phyloP scores from a whole-genome alignment of 2,888 invertebrate species.

The Apoda limacodes region DNA sequence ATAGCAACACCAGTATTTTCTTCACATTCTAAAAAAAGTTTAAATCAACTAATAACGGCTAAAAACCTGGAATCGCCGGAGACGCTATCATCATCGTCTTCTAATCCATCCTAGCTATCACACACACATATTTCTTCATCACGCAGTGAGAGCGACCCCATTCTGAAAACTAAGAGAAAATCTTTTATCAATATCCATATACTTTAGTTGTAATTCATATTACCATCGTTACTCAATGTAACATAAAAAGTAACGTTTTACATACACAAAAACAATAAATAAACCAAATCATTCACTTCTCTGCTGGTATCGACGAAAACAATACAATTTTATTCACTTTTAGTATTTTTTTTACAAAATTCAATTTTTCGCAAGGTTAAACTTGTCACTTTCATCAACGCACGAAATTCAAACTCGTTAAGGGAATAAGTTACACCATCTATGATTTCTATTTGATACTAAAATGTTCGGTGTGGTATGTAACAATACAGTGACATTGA shows the following conservation, averaged over 20 bases:
- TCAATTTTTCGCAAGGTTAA: constrained; percentile 2
- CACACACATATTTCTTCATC: constrained; percentile 3
- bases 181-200: constrained; percentile 2
- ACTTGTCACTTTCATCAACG: constrained; percentile 4
- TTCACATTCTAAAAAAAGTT: constrained; percentile 6
- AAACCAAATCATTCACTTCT: constrained; percentile 3
- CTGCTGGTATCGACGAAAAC: constrained; percentile 5
- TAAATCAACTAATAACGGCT: constrained; percentile 4
- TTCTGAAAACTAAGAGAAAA: constrained; percentile 3
- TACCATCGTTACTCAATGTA: constrained; percentile 2
- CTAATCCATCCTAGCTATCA: constrained; percentile 6
- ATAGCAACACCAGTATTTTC: constrained; percentile 5
- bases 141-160: constrained; percentile 1
- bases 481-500: constrained; percentile 9
- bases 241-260: constrained; percentile 5
- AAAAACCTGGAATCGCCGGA: constrained; percentile 3
- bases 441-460: constrained; percentile 7
- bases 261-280: constrained; percentile 4
- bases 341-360: constrained; percentile 4
- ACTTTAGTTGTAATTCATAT: constrained; percentile 1
- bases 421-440: constrained; percentile 6
- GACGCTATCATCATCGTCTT: constrained; percentile 5
- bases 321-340: constrained; percentile 7
- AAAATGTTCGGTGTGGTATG: constrained; percentile 10
- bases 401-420: constrained; percentile 5